phyloP scores from a whole-genome alignment of 2,888 invertebrate genomes.

The Macroteleia sp. region DNA sequence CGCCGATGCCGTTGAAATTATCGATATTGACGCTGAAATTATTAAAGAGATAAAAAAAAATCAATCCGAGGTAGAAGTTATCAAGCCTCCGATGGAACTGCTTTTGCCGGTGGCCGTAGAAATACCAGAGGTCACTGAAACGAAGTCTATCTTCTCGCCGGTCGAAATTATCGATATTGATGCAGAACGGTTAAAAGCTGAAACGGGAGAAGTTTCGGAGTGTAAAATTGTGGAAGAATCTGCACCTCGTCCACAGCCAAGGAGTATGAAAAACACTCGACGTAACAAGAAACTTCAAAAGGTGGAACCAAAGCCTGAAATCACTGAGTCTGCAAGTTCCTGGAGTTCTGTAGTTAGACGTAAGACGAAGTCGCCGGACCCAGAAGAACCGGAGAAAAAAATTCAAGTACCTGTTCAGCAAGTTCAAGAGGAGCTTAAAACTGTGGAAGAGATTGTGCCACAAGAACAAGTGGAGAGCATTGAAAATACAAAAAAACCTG shows the following conservation, averaged over 20 bases:
- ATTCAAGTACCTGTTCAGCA: no score
- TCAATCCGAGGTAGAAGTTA: constrained; percentile 70
- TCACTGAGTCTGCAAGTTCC: constrained; percentile 27
- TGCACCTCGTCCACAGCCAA: constrained; percentile 31
- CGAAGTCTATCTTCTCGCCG: constrained; percentile 47
- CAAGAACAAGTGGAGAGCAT: no score
- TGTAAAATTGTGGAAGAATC: constrained; percentile 73
- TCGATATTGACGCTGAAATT: constrained; percentile 64
- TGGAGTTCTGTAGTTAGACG: constrained; percentile 72
- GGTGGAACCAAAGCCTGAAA: constrained; percentile 37
- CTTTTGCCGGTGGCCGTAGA: no score
- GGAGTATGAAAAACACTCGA: constrained; percentile 21
- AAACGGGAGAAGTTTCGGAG: constrained; percentile 53
- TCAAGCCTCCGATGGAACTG: constrained; percentile 16
- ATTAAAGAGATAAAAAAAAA: constrained; percentile 13
- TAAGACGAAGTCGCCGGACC: constrained; percentile 44
- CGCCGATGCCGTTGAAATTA: constrained; percentile 59
- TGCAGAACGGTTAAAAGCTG: constrained; percentile 43
- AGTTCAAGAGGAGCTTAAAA: no score
- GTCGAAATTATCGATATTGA: constrained; percentile 67
- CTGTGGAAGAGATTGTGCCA: no score
- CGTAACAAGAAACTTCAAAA: constrained; percentile 34
- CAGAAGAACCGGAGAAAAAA: constrained; percentile 34
- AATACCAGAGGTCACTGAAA: neutral
- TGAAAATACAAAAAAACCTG: no score